Percentiles rank a stretch among this genome's conserved stretches.
Conservation (phyloP, 1,140 invertebrate species). For the Drosophila sp. region DNA sequence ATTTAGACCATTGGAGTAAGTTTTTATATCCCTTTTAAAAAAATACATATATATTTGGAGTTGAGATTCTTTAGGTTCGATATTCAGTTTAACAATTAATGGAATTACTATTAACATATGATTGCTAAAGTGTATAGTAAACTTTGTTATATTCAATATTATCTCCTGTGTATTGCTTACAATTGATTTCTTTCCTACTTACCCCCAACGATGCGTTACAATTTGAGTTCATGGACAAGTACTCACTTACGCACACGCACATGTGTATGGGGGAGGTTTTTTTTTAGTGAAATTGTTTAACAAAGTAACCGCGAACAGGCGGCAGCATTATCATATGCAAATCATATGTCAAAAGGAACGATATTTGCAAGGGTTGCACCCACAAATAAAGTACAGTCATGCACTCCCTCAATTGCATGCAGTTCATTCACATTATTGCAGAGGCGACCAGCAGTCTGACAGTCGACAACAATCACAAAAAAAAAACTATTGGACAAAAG, state of each 20-base stretch:
- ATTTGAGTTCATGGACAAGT: conserved; percentile 66
- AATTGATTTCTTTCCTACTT: conserved; percentile 7
- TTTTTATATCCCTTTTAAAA: too few relatives aligned
- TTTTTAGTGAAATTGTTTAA: conserved; percentile 62
- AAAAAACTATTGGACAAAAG: conserved; percentile 17
- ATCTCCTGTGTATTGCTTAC: background rate
- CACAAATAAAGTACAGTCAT: conserved; percentile 7
- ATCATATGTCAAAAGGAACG: background rate
- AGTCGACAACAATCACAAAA: background rate
- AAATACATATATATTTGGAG: too few relatives aligned
- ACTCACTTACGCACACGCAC: conserved; percentile 48
- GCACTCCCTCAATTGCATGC: conserved; percentile 21
- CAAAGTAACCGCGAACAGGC: conserved; percentile 41
- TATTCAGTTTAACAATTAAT: too few relatives aligned
- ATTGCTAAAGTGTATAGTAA: background rate
- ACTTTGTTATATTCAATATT: background rate
- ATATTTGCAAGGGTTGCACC: conserved; percentile 22
- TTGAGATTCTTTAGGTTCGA: too few relatives aligned
- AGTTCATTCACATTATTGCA: conserved; percentile 17
- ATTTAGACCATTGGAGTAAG: too few relatives aligned
- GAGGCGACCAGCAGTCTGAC: conserved; percentile 26
- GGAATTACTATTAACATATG: too few relatives aligned
- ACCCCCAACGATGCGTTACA: conserved; percentile 33
- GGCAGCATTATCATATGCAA: conserved; percentile 1
- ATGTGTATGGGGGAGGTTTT: conserved; percentile 48